A percentile compares a stretch with the other conserved stretches of the same genome.
These are phyloP conservation scores for Cecidostiba fungosa DNA, from an alignment of 2,888 invertebrate species.

Conservation along the genomic window DNA sequence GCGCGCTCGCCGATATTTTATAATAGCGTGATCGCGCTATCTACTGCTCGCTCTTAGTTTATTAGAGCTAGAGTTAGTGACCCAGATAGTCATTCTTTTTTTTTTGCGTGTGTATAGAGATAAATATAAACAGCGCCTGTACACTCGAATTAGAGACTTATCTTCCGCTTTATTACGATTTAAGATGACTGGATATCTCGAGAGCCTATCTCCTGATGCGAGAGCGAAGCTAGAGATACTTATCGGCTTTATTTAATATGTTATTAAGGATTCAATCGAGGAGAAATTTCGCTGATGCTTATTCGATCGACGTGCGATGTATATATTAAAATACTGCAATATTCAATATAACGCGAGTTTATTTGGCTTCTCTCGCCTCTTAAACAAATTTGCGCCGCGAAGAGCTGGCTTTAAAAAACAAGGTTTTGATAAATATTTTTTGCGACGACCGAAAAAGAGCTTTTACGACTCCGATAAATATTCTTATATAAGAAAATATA, in stretches of 20 bases:
- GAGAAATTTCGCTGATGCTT: slow-evolving; percentile 5
- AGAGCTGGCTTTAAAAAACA: no score
- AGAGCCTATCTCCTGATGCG: background rate
- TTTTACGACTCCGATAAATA: background rate
- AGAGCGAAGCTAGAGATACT: no score
- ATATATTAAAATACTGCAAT: background rate
- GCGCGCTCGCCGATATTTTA: background rate
- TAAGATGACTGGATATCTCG: slow-evolving; percentile 22
- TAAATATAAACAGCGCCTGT: slow-evolving; percentile 31
- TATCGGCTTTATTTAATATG: slow-evolving; percentile 34
- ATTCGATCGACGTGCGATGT: background rate
- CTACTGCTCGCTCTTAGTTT: slow-evolving; percentile 10
- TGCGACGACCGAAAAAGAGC: background rate
- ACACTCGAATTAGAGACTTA: slow-evolving; percentile 37
- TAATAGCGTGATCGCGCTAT: slow-evolving; percentile 23
- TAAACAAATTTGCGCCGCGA: no score
- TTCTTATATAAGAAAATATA: background rate
- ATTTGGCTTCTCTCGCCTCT: no score
- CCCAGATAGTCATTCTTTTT: slow-evolving; percentile 22
- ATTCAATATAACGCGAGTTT: background rate
- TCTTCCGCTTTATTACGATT: slow-evolving; percentile 26
- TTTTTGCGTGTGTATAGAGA: background rate
- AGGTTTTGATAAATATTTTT: no score
- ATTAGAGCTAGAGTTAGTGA: slow-evolving; percentile 28
- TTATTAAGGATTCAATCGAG: background rate